A percentile compares a stretch with the other conserved stretches of the same genome.
phyloP scores from a whole-genome alignment of 2,888 invertebrate species.

The Melinopterus prodromus region DNA sequence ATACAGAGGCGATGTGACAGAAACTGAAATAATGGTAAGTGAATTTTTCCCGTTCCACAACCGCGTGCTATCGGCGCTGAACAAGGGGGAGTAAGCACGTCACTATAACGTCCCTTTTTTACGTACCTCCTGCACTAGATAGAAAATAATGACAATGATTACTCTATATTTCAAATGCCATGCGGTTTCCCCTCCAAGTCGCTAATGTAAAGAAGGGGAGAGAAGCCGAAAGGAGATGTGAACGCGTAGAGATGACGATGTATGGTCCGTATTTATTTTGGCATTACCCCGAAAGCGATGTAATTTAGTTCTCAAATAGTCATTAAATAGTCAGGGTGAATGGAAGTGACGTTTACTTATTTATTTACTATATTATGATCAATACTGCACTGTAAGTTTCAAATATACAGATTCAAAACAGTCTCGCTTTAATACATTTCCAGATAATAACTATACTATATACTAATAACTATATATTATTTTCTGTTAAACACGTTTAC shows the following conservation, averaged over 20 bases:
- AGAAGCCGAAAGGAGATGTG: background rate
- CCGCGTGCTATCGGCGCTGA: too few relatives aligned
- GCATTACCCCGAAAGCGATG: background rate
- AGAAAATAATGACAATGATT: constrained; percentile 4
- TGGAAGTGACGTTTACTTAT: too few relatives aligned
- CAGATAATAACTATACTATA: too few relatives aligned
- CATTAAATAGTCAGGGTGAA: too few relatives aligned
- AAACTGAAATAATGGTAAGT: background rate
- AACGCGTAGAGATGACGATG: background rate
- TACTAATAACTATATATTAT: too few relatives aligned
- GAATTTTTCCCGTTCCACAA: background rate
- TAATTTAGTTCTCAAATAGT: background rate
- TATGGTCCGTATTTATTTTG: background rate
- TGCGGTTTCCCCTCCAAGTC: constrained; percentile 4
- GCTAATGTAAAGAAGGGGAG: constrained; percentile 4
- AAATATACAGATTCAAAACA: too few relatives aligned
- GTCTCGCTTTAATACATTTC: too few relatives aligned
- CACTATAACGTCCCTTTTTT: background rate
- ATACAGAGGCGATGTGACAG: background rate
- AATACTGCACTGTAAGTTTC: too few relatives aligned
- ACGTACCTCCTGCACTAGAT: background rate
- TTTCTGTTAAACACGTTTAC: too few relatives aligned
- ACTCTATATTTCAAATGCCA: background rate
- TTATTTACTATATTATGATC: too few relatives aligned
- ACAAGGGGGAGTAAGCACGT: background rate